Conservation (phyloP, 2,113 vertebrate genomes). For the Pelecanus crispus region DNA sequence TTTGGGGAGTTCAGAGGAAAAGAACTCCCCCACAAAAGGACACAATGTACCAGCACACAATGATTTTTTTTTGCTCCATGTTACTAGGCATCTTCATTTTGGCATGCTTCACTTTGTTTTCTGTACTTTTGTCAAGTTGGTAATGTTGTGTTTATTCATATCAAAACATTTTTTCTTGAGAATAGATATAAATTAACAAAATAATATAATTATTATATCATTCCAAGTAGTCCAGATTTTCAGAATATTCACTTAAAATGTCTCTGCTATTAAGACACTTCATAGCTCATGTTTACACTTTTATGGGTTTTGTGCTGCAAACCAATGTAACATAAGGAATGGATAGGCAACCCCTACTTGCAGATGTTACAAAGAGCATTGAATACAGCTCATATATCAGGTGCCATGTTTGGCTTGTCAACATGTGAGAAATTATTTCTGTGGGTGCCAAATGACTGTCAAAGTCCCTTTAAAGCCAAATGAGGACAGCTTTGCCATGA, state of each 20-base stretch:
- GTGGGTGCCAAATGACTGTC: neutral
- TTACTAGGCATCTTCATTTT: neutral
- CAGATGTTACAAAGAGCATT: neutral
- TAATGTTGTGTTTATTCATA: neutral
- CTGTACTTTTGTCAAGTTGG: neutral
- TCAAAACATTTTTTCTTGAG: neutral
- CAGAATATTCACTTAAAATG: neutral
- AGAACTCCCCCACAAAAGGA: neutral
- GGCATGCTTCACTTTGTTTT: neutral
- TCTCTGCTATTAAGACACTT: neutral
- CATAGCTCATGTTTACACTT: neutral
- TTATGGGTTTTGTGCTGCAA: neutral
- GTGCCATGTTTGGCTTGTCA: neutral
- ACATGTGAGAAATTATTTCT: neutral
- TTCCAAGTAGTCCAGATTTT: neutral
- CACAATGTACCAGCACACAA: neutral
- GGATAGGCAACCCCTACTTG: neutral
- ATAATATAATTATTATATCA: neutral
- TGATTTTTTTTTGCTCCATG: neutral
- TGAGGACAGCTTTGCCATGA: neutral
- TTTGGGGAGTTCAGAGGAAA: neutral
- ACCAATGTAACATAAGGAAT: neutral
- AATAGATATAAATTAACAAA: neutral
- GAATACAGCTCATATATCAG: neutral
- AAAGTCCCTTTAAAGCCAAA: neutral